Evolutionary conservation across 1,140 invertebrate species (phyloP).

Genomic region (Periplaneta americana): DNA sequence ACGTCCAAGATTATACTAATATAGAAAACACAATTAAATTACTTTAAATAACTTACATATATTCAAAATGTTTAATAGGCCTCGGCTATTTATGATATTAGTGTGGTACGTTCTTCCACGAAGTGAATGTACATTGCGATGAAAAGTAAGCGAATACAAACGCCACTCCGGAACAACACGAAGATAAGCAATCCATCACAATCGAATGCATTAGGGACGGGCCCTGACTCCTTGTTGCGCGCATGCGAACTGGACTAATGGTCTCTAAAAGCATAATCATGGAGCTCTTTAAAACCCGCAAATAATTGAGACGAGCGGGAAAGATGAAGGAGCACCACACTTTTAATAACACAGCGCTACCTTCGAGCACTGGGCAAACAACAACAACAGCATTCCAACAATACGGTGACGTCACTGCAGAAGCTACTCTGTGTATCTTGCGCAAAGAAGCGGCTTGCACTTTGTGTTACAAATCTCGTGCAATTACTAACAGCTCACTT

Average conservation of each 20-base stretch:
- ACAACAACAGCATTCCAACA: neutral
- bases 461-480: no score
- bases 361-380: neutral
- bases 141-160: neutral
- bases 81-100: no score
- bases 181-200: neutral
- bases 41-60: no score
- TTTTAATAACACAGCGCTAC: neutral
- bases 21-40: no score
- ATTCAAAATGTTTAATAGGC: no score
- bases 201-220: neutral
- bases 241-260: neutral
- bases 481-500: no score
- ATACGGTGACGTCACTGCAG: no score
- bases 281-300: neutral
- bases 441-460: no score
- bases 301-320: neutral
- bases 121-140: no score
- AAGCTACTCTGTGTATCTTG: no score
- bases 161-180: neutral
- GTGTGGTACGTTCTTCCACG: no score
- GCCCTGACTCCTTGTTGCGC: neutral
- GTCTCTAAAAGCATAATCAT: neutral
- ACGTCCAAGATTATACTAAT: no score
- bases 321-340: neutral